Base-by-base conservation (phyloP, 2,888 invertebrate genomes). In the Maniola hyperantus region DNA sequence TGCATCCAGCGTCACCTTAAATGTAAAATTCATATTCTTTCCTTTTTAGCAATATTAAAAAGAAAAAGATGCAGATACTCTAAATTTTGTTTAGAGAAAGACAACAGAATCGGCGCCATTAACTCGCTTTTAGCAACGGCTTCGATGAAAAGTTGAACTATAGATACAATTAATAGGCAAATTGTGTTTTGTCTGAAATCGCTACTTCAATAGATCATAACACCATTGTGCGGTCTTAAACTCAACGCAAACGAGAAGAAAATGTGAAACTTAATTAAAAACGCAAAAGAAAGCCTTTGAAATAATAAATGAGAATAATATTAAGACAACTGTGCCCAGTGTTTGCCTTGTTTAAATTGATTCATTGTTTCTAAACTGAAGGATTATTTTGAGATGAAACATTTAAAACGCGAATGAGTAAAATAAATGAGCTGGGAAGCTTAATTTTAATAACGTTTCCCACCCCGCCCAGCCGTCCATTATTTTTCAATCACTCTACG, bases 341-440 rank as follows among this genome's bases (percentile, higher is more conserved):
- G 55, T 71, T 74, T 68, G 70, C 71, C 46, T 71, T 64, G 70
- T 71, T 70, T 67, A 71, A 73, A 73, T 72, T 70, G 64, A 65
- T 72, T 65, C 71, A 72, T 73, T 73, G 69, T 71, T 72, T 59
- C 66, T 65, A 59, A 61, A 57, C 58, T 62, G 55, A 63, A 64
- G 55, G 44, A 61, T 65, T 67, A 50, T 62, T 62, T 44, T 48
- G 57, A 50, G 57, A 62, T 59, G 65, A 50, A 65, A 65, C 65
- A 65, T 68, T 67, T 68, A 63, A 71, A 71, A 63, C 58, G 59
- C 67, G 58, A 66, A 60, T 50, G 57, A 70, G 66, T 71, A 63
- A 63, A 48, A 66, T 46, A 71, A 71, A 66, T 69, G 68, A 61
- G 63, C 50, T 7, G 55, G 59, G 44, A 51, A 51, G 66, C 18